Base-by-base conservation (phyloP, 1,140 invertebrate genomes). In the Goniozus legneri region DNA sequence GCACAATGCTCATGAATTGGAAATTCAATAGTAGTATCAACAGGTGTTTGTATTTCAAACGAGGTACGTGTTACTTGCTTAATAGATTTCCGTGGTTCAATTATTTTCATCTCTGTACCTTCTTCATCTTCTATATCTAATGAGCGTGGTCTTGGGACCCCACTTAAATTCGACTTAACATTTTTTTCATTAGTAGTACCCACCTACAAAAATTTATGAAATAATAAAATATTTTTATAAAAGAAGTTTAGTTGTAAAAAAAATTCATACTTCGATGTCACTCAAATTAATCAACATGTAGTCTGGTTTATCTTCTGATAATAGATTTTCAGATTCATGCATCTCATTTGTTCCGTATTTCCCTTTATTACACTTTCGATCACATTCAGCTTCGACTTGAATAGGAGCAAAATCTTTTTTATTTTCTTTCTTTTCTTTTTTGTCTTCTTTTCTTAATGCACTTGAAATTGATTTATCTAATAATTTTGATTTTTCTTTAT, bases 21-120 rank as follows among this genome's bases (percentile, higher is more conserved):
- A 50, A 75, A 75, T 35, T 73, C 68, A 44, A 76, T 67, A 12
- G 66, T 58, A 3, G 64, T 63, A 38, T 77, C 72, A 36, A 75
- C 70, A 10, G 70, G 63, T 14, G 63, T 66, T 19, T 70, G 71
- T 53, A 70, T 67, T 16, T 71, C 68, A 8, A 75, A 62, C 20
- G 80, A 80, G 13, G 80, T 76, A 49, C 79, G 75, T 47, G 80
- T 77, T 52, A 81, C 80, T 62, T 79, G 82, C 27, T 74, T 71
- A 30, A 58, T 51, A 13, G 62, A 58, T 44, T 62, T 60, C 39
- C 67, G 65, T 1, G 65, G 64, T 47, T 75, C 71, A 33, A 72
- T 69, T 27, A 75, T 64, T 64, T 75, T 76, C 71, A 76, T 71
- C 60, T 76, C 71, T 44, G 62, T 76, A 31, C 73, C 70, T 61